phyloP scores from a whole-genome alignment of 2,888 invertebrate species.

The Tetragonisca angustula region DNA sequence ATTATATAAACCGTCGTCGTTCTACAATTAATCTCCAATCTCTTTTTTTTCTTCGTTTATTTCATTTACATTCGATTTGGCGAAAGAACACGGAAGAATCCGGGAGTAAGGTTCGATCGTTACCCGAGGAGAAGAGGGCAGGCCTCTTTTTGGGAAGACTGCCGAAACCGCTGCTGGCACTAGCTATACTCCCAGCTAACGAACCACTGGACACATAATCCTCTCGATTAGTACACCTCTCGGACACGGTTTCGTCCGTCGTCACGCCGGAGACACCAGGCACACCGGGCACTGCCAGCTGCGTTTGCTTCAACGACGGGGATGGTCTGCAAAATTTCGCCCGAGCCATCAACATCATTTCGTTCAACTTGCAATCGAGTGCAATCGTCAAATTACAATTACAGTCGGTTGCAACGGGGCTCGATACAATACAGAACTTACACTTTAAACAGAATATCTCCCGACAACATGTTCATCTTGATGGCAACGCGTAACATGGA shows the following conservation, averaged over 20 bases:
- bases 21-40: background rate
- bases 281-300: constrained; percentile 83
- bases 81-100: background rate
- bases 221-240: constrained; percentile 84
- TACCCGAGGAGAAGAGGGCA: constrained; percentile 86
- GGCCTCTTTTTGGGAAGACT: constrained; percentile 92
- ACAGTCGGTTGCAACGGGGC: too few relatives aligned
- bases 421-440: constrained; percentile 85
- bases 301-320: constrained; percentile 86
- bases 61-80: background rate
- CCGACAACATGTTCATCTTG: constrained; percentile 96
- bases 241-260: constrained; percentile 76
- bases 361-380: background rate
- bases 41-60: background rate
- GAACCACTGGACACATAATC: constrained; percentile 87
- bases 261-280: constrained; percentile 79
- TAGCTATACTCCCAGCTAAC: constrained; percentile 87
- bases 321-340: constrained; percentile 85
- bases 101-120: background rate
- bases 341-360: background rate
- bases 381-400: accelerated
- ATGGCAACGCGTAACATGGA: constrained; percentile 96
- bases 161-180: constrained; percentile 94
- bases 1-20: background rate
- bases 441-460: constrained; percentile 99